Conservation (phyloP, 2,113 vertebrate species). For the Sorex fumeus region DNA sequence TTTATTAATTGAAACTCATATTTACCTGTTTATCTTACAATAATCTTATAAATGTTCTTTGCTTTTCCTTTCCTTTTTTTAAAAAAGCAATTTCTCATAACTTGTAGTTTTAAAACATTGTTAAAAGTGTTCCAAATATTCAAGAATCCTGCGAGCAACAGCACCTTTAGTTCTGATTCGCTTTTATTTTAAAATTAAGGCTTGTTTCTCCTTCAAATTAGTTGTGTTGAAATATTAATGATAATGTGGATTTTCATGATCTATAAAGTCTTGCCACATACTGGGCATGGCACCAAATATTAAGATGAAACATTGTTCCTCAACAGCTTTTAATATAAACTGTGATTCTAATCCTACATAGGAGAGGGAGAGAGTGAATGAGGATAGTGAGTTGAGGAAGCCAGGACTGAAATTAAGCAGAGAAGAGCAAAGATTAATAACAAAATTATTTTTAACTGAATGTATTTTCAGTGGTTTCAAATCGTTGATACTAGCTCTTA, state of each 20-base stretch:
- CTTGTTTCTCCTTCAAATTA: constrained; percentile 72
- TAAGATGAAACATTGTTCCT: constrained; percentile 23
- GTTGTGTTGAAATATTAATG: constrained; percentile 71
- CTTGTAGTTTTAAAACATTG: constrained; percentile 38
- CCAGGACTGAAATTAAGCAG: constrained; percentile 2
- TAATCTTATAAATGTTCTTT: neutral
- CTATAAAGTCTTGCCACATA: constrained; percentile 45
- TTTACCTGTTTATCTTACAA: neutral
- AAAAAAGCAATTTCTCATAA: constrained; percentile 39
- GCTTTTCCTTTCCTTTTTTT: constrained; percentile 6
- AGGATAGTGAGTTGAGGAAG: neutral
- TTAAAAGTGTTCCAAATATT: constrained; percentile 38
- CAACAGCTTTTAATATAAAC: constrained; percentile 12
- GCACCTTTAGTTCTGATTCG: constrained; percentile 58
- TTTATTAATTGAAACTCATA: neutral
- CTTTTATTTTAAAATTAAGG: constrained; percentile 81
- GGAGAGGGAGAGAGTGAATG: too few relatives aligned
- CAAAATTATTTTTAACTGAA: constrained; percentile 26
- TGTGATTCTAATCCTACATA: neutral
- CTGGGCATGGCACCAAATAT: constrained; percentile 63
- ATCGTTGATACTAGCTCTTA: constrained; percentile 20
- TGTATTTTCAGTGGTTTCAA: constrained; percentile 44
- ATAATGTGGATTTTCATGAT: constrained; percentile 67
- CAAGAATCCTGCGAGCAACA: constrained; percentile 41
- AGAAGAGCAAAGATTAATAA: constrained; percentile 26